Evolutionary conservation across 2,113 vertebrate genomes (phyloP).

Genomic region (Dolichallabes microphthalmus): DNA sequence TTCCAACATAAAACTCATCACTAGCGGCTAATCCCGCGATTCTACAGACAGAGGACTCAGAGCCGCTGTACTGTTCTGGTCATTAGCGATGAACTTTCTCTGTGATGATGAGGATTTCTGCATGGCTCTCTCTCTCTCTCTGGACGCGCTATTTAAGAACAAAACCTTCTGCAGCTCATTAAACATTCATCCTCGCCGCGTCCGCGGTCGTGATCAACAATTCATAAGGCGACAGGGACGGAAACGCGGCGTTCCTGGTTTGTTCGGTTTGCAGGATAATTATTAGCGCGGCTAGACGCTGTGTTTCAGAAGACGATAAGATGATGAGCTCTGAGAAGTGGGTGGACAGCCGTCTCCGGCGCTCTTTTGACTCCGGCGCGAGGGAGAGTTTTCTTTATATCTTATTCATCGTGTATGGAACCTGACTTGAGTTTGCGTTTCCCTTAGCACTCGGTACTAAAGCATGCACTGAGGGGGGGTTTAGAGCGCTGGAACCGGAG

Average conservation of each 20-base stretch:
- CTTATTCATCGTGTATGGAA: not conserved
- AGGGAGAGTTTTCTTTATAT: constrained; percentile 11
- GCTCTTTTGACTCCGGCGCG: not conserved
- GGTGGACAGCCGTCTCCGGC: not conserved
- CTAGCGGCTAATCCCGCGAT: too few species aligned
- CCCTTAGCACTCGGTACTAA: constrained; percentile 21
- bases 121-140: not conserved
- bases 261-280: not conserved
- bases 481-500: not conserved
- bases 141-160: not conserved
- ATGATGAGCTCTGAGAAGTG: not conserved
- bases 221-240: not conserved
- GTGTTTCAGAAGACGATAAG: not conserved
- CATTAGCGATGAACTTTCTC: too few species aligned
- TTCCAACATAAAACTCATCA: too few species aligned
- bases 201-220: not conserved
- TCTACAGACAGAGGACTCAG: too few species aligned
- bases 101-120: not conserved
- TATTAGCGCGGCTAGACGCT: not conserved
- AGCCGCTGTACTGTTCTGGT: too few species aligned
- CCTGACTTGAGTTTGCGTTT: not conserved
- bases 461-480: not conserved
- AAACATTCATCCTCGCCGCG: not conserved
- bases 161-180: constrained; percentile 1
- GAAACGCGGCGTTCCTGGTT: not conserved